A percentile compares a stretch with the other conserved stretches of the same genome.
Evolutionary conservation across 2,113 vertebrate species (phyloP).

Genomic region (Macrotus californicus): DNA sequence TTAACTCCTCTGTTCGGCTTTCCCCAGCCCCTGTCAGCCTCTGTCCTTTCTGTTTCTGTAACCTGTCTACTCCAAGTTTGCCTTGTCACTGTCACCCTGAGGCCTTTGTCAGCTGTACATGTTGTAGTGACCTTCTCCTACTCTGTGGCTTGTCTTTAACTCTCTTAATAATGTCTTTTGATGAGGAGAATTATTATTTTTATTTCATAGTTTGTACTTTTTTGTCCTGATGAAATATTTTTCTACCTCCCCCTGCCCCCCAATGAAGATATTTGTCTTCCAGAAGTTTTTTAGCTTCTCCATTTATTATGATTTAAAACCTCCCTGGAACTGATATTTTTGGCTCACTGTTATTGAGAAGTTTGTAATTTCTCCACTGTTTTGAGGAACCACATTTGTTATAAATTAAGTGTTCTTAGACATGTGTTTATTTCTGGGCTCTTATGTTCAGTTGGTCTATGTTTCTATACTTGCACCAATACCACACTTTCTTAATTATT

Average conservation of each 20-base stretch:
- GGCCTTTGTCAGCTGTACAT: not conserved
- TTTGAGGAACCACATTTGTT: not conserved
- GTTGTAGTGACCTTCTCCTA: not conserved
- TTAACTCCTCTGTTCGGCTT: not conserved
- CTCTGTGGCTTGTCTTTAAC: not conserved
- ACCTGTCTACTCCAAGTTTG: not conserved
- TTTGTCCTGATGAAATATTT: not conserved
- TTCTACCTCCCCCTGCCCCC: no score
- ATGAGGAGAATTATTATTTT: not conserved
- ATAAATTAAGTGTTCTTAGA: not conserved
- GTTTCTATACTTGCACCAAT: not conserved
- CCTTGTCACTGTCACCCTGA: not conserved
- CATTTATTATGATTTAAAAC: not conserved
- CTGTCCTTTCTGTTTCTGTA: not conserved
- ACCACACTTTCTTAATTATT: not conserved
- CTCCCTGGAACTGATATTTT: not conserved
- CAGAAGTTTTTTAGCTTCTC: not conserved
- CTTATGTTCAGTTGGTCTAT: not conserved
- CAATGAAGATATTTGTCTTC: not conserved
- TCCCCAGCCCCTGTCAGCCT: not conserved
- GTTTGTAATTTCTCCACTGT: not conserved
- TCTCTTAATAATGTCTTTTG: not conserved
- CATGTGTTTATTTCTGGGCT: not conserved
- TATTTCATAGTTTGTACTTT: not conserved
- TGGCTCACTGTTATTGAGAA: not conserved